Percentiles rank a stretch among this genome's conserved stretches.
phyloP scores from a whole-genome alignment of 2,113 vertebrate species.

The Callaeas wilsoni region DNA sequence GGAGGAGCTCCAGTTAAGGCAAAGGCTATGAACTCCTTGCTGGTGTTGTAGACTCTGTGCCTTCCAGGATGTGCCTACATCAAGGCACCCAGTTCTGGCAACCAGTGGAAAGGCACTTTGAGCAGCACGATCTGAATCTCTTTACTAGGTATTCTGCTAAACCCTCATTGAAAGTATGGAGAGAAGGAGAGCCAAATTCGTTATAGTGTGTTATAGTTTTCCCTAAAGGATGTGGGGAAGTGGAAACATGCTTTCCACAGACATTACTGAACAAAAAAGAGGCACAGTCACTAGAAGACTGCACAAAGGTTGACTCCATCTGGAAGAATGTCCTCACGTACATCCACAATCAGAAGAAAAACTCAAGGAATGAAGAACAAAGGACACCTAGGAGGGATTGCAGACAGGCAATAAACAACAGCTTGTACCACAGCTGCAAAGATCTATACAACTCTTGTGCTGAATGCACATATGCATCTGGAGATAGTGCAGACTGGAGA shows the following conservation, averaged over 20 bases:
- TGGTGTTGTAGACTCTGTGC: not conserved
- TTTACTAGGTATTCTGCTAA: not conserved
- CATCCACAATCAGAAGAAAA: not conserved
- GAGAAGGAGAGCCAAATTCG: not conserved
- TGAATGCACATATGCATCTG: not conserved
- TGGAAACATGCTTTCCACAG: not conserved
- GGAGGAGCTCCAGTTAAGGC: not conserved
- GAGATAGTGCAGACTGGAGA: not conserved
- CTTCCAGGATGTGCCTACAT: not conserved
- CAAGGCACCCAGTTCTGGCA: not conserved
- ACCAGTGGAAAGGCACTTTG: not conserved
- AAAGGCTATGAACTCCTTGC: not conserved
- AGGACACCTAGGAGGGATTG: not conserved
- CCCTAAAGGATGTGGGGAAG: not conserved
- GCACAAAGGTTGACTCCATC: not conserved
- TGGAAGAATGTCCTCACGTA: not conserved
- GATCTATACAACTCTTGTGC: not conserved
- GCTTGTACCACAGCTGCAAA: constrained; percentile 2
- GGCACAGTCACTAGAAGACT: not conserved
- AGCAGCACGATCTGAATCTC: not conserved
- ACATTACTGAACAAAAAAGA: not conserved
- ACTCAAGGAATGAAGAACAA: not conserved
- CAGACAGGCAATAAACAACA: not conserved
- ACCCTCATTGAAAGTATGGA: not conserved
- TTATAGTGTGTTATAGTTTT: not conserved